phyloP scores from a whole-genome alignment of 2,888 invertebrate species.

The Lasiommata megera region DNA sequence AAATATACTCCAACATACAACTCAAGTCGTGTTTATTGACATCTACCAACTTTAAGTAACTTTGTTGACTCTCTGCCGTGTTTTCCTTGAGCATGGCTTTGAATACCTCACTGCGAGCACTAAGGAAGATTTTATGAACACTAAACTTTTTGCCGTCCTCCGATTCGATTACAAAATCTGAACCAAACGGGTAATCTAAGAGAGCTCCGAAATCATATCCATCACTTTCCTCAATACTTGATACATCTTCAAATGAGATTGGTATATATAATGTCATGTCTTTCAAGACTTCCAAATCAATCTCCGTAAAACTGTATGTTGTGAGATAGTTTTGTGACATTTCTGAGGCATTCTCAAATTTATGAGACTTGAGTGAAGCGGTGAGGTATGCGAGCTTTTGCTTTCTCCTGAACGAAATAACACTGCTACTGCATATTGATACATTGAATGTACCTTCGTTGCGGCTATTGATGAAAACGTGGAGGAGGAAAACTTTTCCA shows the following conservation, averaged over 20 bases:
- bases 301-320: conserved; percentile 57
- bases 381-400: conserved; percentile 46
- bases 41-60: conserved; percentile 59
- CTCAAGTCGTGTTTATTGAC: conserved; percentile 58
- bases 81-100: conserved; percentile 72
- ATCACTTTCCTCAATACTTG: conserved; percentile 23
- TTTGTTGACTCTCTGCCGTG: conserved; percentile 66
- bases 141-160: conserved; percentile 58
- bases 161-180: conserved; percentile 68
- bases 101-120: conserved; percentile 67
- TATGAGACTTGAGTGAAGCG: conserved; percentile 41
- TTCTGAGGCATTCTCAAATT: conserved; percentile 41
- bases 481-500: conserved; percentile 53
- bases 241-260: conserved; percentile 40
- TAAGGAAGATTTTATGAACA: conserved; percentile 60
- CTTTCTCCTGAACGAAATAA: conserved; percentile 50
- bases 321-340: conserved; percentile 47
- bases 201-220: conserved; percentile 56
- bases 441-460: conserved; percentile 49
- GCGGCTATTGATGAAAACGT: conserved; percentile 58
- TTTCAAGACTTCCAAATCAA: conserved; percentile 59
- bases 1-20: conserved; percentile 61
- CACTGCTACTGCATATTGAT: conserved; percentile 46
- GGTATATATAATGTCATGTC: conserved; percentile 55
- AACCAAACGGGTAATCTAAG: conserved; percentile 55